Evolutionary conservation across 2,888 invertebrate species (phyloP).

Genomic region (Melanargia galathea): DNA sequence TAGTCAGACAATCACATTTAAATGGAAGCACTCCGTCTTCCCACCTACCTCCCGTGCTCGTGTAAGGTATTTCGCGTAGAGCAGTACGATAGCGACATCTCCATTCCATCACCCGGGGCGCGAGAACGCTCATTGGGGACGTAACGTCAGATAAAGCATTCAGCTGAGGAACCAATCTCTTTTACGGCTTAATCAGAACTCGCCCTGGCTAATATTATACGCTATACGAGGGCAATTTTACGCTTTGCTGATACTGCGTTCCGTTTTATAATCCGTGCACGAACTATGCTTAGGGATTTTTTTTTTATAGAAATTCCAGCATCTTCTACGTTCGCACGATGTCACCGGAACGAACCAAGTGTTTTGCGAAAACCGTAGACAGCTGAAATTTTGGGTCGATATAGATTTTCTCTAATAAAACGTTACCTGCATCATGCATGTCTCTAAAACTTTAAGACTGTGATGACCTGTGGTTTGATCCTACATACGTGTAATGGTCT

Average conservation of each 20-base stretch:
- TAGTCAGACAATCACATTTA: slow-evolving; percentile 23
- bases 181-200: slow-evolving; percentile 79
- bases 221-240: slow-evolving; percentile 25
- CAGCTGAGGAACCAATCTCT: slow-evolving; percentile 76
- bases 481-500: no score
- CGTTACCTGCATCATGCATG: no score
- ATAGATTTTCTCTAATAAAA: no score
- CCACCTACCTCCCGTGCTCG: slow-evolving; percentile 19
- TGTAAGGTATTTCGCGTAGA: background rate
- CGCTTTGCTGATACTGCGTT: slow-evolving; percentile 30
- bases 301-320: background rate
- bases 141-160: slow-evolving; percentile 74
- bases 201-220: slow-evolving; percentile 56
- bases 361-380: no score
- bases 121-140: slow-evolving; percentile 66
- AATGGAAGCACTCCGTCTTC: slow-evolving; percentile 26
- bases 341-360: no score
- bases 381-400: no score
- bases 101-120: slow-evolving; percentile 37
- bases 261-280: slow-evolving; percentile 15
- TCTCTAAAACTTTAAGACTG: no score
- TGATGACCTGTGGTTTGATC: no score
- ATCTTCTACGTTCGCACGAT: background rate
- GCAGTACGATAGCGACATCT: slow-evolving; percentile 13
- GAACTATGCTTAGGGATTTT: background rate